Base-by-base conservation (phyloP, 2,797 vertebrate genomes). In the Gymnoscopelus braueri region DNA sequence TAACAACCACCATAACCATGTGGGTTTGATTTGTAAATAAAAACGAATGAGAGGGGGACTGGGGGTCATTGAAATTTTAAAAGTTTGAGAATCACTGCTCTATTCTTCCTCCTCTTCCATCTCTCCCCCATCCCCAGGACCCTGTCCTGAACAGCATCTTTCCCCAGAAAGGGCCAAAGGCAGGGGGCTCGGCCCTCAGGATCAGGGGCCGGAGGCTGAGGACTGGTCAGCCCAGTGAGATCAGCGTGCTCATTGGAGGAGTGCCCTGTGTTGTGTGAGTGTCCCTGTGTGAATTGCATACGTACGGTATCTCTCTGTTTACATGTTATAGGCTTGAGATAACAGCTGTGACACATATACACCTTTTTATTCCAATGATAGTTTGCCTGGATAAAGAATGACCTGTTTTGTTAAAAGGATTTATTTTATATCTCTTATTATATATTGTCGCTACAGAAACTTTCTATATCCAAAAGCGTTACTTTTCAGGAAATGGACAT, bases 201-300 rank as follows among this genome's bases (percentile, higher is more conserved):
- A 92, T 99, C 80, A 91, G 78, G 2, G 98, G 98, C 50, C 92
- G 72, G 0, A 95, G 94, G 63, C 92, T 99, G 52, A 91, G 94
- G 80, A 98, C 98, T 0, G 97, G 97, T 49, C 95, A 93, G 61
- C 87, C 91, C 3, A 94, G 83, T 47, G 96, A 98, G 72, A 95
- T 96, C 91, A 93, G 90, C 35, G 87, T 98, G 50, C 81, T 96
- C 56, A 93, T 99, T 24, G 98, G 98, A 86, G 95, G 96, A 77
- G 93, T 96, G 63, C 92, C 94, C 2, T 98, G 97, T 83, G 75
- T 87, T 76, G 93, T 98, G 97, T 98, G 88, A 95, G 96, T 83
- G 56, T 63, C 14, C 47, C 51, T 24, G 39, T 44, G 39, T 44
- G n/a, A 24, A 32, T 51, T 8, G 35, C 29, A 8, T 49, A 3